Evolutionary conservation across 1,140 invertebrate genomes (phyloP).

Genomic region (Cydia strobilella): DNA sequence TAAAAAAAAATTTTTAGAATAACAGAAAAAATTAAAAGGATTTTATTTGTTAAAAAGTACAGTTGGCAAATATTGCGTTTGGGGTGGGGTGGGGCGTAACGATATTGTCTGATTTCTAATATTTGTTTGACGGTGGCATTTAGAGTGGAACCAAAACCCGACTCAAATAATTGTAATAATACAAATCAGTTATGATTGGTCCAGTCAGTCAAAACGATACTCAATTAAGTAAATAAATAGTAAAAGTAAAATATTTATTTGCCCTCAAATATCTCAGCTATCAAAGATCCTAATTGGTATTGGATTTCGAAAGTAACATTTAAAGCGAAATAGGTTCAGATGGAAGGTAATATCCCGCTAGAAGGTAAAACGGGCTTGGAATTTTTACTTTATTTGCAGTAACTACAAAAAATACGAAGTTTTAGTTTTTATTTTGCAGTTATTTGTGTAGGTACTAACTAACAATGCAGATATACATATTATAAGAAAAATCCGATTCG

Average conservation of each 20-base stretch:
- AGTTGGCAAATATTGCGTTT: background rate
- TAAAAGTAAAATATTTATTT: constrained; percentile 31
- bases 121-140: background rate
- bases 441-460: too few species aligned
- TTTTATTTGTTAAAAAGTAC: background rate
- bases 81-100: background rate
- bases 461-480: too few species aligned
- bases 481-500: too few species aligned
- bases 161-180: background rate
- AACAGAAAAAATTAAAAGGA: background rate
- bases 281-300: constrained; percentile 30
- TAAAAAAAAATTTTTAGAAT: background rate
- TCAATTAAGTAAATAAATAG: constrained; percentile 20
- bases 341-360: background rate
- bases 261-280: background rate
- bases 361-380: background rate
- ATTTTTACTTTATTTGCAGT: background rate
- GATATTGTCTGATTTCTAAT: background rate
- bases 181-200: background rate
- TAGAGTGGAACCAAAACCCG: background rate
- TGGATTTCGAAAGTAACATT: constrained; percentile 25
- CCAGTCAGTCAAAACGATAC: background rate
- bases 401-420: too few species aligned
- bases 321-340: background rate
- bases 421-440: too few species aligned